Base-by-base conservation (phyloP, 2,113 vertebrate species). In the Leptobrachium leishanense region DNA sequence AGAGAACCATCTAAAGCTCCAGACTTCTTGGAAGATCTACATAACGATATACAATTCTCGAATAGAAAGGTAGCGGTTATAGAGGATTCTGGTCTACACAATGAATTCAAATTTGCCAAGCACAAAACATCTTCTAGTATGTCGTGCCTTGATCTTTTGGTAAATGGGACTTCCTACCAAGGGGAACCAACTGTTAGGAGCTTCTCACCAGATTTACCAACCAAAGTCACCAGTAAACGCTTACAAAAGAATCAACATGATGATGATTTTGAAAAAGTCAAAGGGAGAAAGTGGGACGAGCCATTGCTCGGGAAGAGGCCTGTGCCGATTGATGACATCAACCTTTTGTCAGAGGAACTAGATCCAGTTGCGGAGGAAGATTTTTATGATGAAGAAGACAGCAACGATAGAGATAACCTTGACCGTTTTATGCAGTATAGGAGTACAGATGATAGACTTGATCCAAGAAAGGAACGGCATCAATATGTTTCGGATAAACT, bases 391-490 rank as follows among this genome's bases (percentile, higher is more conserved):
- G 43, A 68, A 15, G 71, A 80, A 46, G 77, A 80, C 57, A 74
- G 71, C 9, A 20, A 44, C 2, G 77, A 80, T 39, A 43, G 54
- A 57, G 77, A 74, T 43, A 39, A 57, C 41, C 2, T 73, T 2
- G 70, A 79, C 10, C 20, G 11, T 54, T 46, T 54, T 40, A 12
- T 74, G 20, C 63, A 41, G 44, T 68, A 59, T 13, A 13, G 46
- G 15, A 41, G 12, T 57, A 44, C 71, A 41, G 53, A 71, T 46
- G 77, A 73, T 15, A 50, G 77, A 5, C n/a, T 68, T 41, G 77
- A 80, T 57, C 64, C 65, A 55, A 68, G 77, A n/a, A 74, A 80
- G 15, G 71, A 74, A 57, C 66, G 77, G 43, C 77, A 74, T 41
- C 63, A 57, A 57, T 74, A 80, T 59, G 70, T 80, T 63, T 80